Percentiles rank a stretch among this genome's conserved stretches.
These are phyloP conservation scores for Digitonthophagus gazella DNA, from an alignment of 2,888 invertebrate species.

Conservation along the genomic window DNA sequence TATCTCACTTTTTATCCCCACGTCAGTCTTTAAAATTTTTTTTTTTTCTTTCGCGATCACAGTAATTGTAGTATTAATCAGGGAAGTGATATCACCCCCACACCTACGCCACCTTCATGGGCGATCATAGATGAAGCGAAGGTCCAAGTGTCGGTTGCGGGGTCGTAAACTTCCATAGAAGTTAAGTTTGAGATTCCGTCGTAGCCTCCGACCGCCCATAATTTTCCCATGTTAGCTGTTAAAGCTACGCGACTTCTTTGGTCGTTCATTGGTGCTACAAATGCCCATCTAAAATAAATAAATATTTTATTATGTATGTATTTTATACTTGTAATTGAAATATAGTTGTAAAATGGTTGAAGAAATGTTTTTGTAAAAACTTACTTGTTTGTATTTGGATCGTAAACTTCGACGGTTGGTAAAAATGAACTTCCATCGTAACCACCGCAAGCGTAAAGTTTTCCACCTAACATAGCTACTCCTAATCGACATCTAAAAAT, in stretches of 20 bases:
- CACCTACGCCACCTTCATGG: slow-evolving; percentile 88
- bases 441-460: slow-evolving; percentile 80
- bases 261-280: slow-evolving; percentile 77
- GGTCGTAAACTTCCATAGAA: slow-evolving; percentile 83
- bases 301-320: neutral
- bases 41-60: slow-evolving; percentile 13
- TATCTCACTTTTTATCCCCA: neutral
- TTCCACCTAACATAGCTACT: slow-evolving; percentile 76
- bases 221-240: slow-evolving; percentile 78
- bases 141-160: slow-evolving; percentile 68
- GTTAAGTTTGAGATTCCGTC: slow-evolving; percentile 78
- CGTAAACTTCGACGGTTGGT: slow-evolving; percentile 77
- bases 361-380: too few species aligned
- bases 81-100: slow-evolving; percentile 66
- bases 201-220: slow-evolving; percentile 80
- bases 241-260: slow-evolving; percentile 79
- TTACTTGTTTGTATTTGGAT: slow-evolving; percentile 67
- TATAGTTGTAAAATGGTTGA: slow-evolving; percentile 1
- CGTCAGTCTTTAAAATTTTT: neutral
- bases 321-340: neutral
- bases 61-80: slow-evolving; percentile 34
- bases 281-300: slow-evolving; percentile 63
- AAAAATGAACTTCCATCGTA: slow-evolving; percentile 84
- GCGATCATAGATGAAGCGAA: slow-evolving; percentile 77
- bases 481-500: slow-evolving; percentile 71